Base-by-base conservation (phyloP, 2,888 invertebrate genomes). In the Monoplex corrugatus region DNA sequence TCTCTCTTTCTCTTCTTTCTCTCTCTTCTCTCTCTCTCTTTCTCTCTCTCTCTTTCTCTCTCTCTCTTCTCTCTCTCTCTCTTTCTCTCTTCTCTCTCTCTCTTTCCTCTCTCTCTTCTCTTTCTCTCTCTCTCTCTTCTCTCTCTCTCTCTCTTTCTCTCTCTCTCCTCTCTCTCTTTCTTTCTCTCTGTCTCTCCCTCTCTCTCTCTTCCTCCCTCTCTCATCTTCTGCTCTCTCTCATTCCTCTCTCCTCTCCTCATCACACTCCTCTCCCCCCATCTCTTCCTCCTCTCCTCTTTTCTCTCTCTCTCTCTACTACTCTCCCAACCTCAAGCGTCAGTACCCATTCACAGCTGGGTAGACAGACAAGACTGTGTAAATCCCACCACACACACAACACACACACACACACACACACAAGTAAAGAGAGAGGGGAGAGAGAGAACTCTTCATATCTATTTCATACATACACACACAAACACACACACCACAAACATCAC, bases 281-380 rank as follows among this genome's bases (percentile, higher is more conserved):
- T 45, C 82, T 28, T 13, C 10, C n/a, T 23, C 45, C 82, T 83
- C 45, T n/a, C 32, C 28, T n/a, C 45, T 28, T n/a, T 13, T 45
- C 45, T 45, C 13, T 10, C 44, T 32, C 13, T 10, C 45, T 28
- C 32, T 16, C 32, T 83, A n/a, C 43, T 1, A 45, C 32, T 43
- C 75, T 63, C 40, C 10, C 83, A 40, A 10, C 80, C 87, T 87
- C 38, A n/a, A n/a, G n/a, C n/a, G n/a, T n/a, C n/a, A n/a, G n/a
- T n/a, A n/a, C n/a, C n/a, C n/a, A n/a, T n/a, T n/a, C n/a, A n/a
- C n/a, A n/a, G n/a, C n/a, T n/a, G n/a, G n/a, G n/a, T n/a, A n/a
- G n/a, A n/a, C n/a, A n/a, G n/a, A n/a, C n/a, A n/a, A n/a, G n/a
- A n/a, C n/a, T n/a, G n/a, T n/a, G n/a, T n/a, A n/a, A n/a, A n/a